Base-by-base conservation (phyloP, 2,113 vertebrate genomes). In the Gila orcuttii region DNA sequence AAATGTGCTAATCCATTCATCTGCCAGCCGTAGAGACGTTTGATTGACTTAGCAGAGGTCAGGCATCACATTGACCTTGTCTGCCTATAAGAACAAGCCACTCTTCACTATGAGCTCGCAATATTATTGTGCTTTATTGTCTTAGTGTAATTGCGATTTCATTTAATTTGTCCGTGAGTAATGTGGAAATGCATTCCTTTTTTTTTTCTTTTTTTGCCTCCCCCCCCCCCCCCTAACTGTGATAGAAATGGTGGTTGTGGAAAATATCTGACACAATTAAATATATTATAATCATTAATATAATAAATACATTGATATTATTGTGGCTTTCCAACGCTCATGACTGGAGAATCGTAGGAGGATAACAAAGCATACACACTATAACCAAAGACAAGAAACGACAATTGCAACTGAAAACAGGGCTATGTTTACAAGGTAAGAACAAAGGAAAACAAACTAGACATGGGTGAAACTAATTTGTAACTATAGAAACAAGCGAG, bases 1-100 rank as follows among this genome's bases (percentile, higher is more conserved):
- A 92, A 82, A 28, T 57, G 69, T 85, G 50, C 59, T 92, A 94
- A 95, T 94, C 93, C 90, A 83, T 79, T 71, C 82, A 82, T 88
- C 89, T 81, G 88, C 90, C 88, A 92, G 86, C 92, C 87, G 87
- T 83, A 86, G 89, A 89, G 87, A 86, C 89, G 28, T 92, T 93
- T 93, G 91, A 94, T 91, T 91, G 89, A 91, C 91, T 93, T 91
- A 92, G 79, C 88, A 4, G 83, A 80, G 88, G 91, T 91, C 86
- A 82, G 81, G 90, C 74, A 77, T 80, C 45, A 60, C 87, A 79
- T 50, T 87, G 88, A 91, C 90, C 82, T 82, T 59, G 57, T 74
- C 73, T 80, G 81, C 47, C 69, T 68, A 60, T 45, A 79, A 69
- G 68, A 60, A 73, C 33, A 25, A 68, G n/a, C 23, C n/a, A 11